phyloP scores from a whole-genome alignment of 2,113 vertebrate species.

The Etia nguti region DNA sequence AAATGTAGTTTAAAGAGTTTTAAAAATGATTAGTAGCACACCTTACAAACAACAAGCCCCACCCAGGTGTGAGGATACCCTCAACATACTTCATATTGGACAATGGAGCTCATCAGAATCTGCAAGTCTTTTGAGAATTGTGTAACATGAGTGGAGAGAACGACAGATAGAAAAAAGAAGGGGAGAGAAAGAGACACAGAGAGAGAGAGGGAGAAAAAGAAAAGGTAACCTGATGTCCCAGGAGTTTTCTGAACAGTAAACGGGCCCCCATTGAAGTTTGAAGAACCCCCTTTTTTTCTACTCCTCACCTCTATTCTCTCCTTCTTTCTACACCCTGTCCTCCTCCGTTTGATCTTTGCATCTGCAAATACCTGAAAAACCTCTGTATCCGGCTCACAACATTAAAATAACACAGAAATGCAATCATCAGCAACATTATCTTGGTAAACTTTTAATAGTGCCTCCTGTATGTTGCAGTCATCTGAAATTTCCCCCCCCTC shows the following conservation, averaged over 20 bases:
- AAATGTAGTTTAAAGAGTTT: neutral
- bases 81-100: conserved; percentile 54
- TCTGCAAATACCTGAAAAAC: neutral
- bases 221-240: conserved; percentile 69
- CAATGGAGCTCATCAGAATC: conserved; percentile 61
- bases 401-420: neutral
- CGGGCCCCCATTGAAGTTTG: conserved; percentile 59
- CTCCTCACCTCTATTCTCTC: conserved; percentile 7
- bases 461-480: neutral
- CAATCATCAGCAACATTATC: neutral
- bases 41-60: conserved; percentile 15
- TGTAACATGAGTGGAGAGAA: conserved; percentile 69
- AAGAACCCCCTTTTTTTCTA: conserved; percentile 12
- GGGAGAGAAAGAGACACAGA: neutral
- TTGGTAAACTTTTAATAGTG: neutral
- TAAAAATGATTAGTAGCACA: neutral
- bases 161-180: conserved; percentile 43
- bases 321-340: neutral
- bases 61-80: conserved; percentile 50
- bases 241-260: conserved; percentile 53
- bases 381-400: neutral
- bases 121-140: conserved; percentile 66
- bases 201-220: conserved; percentile 8
- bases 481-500: neutral
- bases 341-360: neutral